These are phyloP conservation scores for Myotis myotis DNA, from an alignment of 2,797 vertebrate genomes.

Conservation along the genomic window DNA sequence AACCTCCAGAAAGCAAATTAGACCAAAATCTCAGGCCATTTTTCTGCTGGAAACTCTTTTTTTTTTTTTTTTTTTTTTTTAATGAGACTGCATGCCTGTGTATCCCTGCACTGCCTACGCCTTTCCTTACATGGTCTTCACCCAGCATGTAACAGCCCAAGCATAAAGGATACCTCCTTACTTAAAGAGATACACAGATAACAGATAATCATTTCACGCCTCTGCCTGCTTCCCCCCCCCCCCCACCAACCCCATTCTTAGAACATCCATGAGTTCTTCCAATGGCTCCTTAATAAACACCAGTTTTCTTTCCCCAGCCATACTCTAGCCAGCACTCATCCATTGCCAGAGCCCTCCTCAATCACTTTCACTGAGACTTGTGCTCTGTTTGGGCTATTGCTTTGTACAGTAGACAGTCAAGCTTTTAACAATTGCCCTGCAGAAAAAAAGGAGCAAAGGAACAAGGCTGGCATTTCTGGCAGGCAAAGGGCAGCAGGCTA, in stretches of 20 bases:
- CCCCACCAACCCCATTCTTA: neutral
- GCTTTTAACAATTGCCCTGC: neutral
- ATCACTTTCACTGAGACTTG: neutral
- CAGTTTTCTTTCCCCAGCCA: neutral
- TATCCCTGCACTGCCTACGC: accelerated
- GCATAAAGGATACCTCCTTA: neutral
- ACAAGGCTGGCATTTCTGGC: neutral
- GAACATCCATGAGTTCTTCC: neutral
- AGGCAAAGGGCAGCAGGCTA: slow-evolving; percentile 52
- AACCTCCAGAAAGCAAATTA: neutral
- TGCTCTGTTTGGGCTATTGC: neutral
- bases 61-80: neutral
- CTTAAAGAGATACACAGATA: neutral
- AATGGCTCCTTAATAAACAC: accelerated
- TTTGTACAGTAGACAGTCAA: neutral
- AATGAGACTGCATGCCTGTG: accelerated
- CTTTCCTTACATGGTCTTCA: neutral
- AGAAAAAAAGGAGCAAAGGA: slow-evolving; percentile 40
- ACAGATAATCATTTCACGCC: neutral
- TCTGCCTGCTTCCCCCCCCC: neutral
- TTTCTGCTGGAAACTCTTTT: neutral
- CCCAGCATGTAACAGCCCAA: no score
- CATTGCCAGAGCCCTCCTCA: neutral
- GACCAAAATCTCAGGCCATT: neutral
- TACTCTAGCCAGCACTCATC: neutral